Base-by-base conservation (phyloP, 2,888 invertebrate species). In the Meiosimyza platycephala region DNA sequence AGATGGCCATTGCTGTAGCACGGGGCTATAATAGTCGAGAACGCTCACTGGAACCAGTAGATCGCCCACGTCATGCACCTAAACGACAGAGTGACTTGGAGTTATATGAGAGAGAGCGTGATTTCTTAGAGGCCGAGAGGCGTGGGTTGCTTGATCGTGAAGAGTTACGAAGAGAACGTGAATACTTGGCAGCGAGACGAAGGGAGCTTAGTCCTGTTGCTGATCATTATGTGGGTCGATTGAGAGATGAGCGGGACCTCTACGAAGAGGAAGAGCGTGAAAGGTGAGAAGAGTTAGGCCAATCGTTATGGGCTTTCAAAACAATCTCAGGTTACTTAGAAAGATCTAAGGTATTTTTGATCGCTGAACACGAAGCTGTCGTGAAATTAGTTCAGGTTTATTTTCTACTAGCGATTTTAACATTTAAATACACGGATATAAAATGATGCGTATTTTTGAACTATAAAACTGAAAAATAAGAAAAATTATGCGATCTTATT, bases 1-100 rank as follows among this genome's bases (percentile, higher is more conserved):
- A 92, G 68, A 88, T 91, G 72, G 90, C 91, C 18, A 87, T 91
- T 72, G 89, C 90, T 22, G 89, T 89, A 51, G 90, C 89, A 74
- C 80, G 85, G 5, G 82, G 80, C 0, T 87, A 84, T 28, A 83
- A 81, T 33, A 83, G 85, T 50, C 80, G 87, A 0, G 87, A 87
- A 52, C 84, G 85, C 0, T 86, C 86, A 0, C 74, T 86, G 50
- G 86, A 86, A 50, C 78, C 80, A 0, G 79, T 81, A 5, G 82
- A 80, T 3, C 79, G 83, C 6, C 51, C 76, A 28, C 82, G 83
- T 0, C 81, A 79, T 76, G 75, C 81, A n/a, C 76, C 80, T 13
- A 84, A 84, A 71, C 81, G 85, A 0, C 82, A 84, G 6, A 65
- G 81, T 52, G 85, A 84, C 18, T 72, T 78, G 9, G 85, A 82